Base-by-base conservation (phyloP, 2,888 invertebrate species). In the Dynastes maya region DNA sequence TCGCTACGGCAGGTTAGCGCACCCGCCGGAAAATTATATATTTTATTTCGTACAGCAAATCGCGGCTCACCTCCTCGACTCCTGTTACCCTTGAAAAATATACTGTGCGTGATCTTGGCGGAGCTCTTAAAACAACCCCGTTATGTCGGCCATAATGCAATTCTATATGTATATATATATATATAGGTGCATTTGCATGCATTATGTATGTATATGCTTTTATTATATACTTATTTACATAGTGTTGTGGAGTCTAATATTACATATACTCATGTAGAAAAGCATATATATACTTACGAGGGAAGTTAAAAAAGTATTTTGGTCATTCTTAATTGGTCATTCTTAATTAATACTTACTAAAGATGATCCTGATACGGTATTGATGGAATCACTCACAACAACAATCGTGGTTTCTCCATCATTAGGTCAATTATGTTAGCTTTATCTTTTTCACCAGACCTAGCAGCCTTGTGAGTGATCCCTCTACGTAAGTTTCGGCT, bases 21-120 rank as follows among this genome's bases (percentile, higher is more conserved):
- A 71, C 29, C 61, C 37, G 77, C 49, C 29, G 55, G 77, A 77
- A 68, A 71, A 77, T 77, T 77, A 77, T 77, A 77, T 77, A 77
- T 77, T 77, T 72, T 77, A 77, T 77, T 77, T 71, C 45, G 61
- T 55, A 55, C n/a, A 8, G 55, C 55, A 16, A 55, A 55, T 55
- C 55, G 22, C 16, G 22, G 3, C 55, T n/a, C 16, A 11, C 55
- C n/a, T n/a, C 6, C 22, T 55, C 55, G 11, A 45, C 45, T 45
- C 68, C 22, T 37, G 58, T 29, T 13, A 71, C 70, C 70, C 58
- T 58, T 77, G 58, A 77, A 77, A 55, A 77, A 63, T 77, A 77
- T 61, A 71, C 71, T 58, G 77, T 77, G 77, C 77, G 67, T 77
- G 77, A 40, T 55, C 55, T 67, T 65, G 3, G 40, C 53, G 49